phyloP scores from a whole-genome alignment of 2,797 vertebrate genomes.

The Octomys mimax region DNA sequence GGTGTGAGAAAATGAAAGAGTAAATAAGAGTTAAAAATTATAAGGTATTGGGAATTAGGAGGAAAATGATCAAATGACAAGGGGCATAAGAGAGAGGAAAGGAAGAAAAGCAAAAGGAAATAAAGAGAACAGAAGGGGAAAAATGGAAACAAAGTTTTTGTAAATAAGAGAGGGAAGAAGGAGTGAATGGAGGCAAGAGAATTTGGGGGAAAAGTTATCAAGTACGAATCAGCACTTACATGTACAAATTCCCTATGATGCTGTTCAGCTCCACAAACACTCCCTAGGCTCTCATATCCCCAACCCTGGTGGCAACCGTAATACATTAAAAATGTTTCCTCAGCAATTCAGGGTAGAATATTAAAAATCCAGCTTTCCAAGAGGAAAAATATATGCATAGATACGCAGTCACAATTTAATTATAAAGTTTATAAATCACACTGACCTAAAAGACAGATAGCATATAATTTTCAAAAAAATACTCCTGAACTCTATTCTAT shows the following conservation, averaged over 20 bases:
- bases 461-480: not conserved
- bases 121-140: not conserved
- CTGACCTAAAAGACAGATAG: not conserved
- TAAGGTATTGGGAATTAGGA: not conserved
- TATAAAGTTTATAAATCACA: not conserved
- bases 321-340: not conserved
- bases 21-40: not conserved
- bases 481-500: not conserved
- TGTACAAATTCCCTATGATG: not conserved
- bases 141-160: not conserved
- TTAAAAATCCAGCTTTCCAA: not conserved
- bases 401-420: not conserved
- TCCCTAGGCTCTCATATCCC: not conserved
- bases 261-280: not conserved
- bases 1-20: not conserved
- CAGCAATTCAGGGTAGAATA: not conserved
- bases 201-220: not conserved
- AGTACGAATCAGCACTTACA: not conserved
- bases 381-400: not conserved
- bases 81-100: not conserved
- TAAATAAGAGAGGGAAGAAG: not conserved
- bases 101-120: not conserved
- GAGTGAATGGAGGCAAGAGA: not conserved
- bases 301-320: not conserved
- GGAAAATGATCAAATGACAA: not conserved